Evolutionary conservation across 2,797 vertebrate species (phyloP), one percentile per base, ranked within the genome.

Genomic region (Karalla daura): DNA sequence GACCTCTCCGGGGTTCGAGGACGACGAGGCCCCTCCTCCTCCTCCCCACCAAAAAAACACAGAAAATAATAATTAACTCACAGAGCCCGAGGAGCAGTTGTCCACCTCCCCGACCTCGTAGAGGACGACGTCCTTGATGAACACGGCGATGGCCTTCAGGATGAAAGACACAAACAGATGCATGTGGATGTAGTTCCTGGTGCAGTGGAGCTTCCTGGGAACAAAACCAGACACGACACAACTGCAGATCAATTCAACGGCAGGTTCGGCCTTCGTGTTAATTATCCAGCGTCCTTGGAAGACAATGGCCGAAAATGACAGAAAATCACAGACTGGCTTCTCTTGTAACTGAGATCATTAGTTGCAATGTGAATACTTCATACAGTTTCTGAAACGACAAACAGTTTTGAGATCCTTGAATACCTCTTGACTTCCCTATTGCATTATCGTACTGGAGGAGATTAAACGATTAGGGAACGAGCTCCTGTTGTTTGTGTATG

Each of bases 121-220:
- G 1, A 99, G 94, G 60, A 96, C 93, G 33, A 96, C 86, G 36
- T 99, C 98, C 79, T 99, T 98, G 66, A 96, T 80, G 84, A 99
- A 96, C 68, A 99, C 97, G 0, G 98, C 93, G 0, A 96, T 90
- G 28, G 97, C 96, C 84, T 96, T 95, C 93, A 98, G 92, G 81
- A 98, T 96, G 82, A 99, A 99, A 35, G 98, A 97, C 78, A 95
- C 90, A 84, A 99, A 99, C 46, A 98, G 95, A 68, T 99, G 96
- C 90, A 96, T 96, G 82, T 99, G 98, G 88, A 99, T 98, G 86
- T 97, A 98, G 84, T 99, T 99, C 65, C 98, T 90, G 0, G 98
- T 98, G 81, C 98, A 99, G 88, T 96, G 97, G 5, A 99, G 95
- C 78, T 98, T 98, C 90, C 98, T 98, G 80, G n/a, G 41, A n/a